Percentiles rank a stretch among this genome's conserved stretches.
Conservation (phyloP, 2,888 invertebrate genomes). For the Papilio gigon region DNA sequence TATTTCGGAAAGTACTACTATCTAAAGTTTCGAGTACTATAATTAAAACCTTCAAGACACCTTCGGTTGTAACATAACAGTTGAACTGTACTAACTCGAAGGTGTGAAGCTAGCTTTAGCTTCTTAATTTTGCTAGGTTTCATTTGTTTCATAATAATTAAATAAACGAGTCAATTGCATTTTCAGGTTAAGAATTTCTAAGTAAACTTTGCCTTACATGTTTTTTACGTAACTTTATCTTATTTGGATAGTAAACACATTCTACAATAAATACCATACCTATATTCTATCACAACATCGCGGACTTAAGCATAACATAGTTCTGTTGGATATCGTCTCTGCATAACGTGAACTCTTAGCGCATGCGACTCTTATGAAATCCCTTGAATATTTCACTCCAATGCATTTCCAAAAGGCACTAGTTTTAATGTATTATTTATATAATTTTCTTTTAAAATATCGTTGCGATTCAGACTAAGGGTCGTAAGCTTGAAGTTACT, state of each 20-base stretch:
- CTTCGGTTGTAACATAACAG: too few species aligned
- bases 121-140: background rate
- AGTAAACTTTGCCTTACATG: background rate
- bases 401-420: constrained; percentile 72
- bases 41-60: too few species aligned
- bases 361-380: constrained; percentile 42
- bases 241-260: background rate
- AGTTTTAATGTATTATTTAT: constrained; percentile 54
- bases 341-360: constrained; percentile 37
- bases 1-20: too few species aligned
- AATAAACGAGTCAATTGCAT: background rate
- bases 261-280: constrained; percentile 22
- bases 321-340: constrained; percentile 20
- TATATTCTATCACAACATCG: constrained; percentile 53
- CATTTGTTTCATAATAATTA: background rate
- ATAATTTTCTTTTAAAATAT: constrained; percentile 20
- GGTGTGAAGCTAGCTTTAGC: too few species aligned
- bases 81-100: too few species aligned
- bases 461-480: constrained; percentile 35
- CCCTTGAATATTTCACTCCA: constrained; percentile 56
- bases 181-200: background rate
- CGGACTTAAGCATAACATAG: constrained; percentile 44
- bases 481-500: constrained; percentile 9
- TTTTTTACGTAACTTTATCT: background rate
- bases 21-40: background rate